phyloP scores from a whole-genome alignment of 2,113 vertebrate species.

The Dromaius novaehollandiae region DNA sequence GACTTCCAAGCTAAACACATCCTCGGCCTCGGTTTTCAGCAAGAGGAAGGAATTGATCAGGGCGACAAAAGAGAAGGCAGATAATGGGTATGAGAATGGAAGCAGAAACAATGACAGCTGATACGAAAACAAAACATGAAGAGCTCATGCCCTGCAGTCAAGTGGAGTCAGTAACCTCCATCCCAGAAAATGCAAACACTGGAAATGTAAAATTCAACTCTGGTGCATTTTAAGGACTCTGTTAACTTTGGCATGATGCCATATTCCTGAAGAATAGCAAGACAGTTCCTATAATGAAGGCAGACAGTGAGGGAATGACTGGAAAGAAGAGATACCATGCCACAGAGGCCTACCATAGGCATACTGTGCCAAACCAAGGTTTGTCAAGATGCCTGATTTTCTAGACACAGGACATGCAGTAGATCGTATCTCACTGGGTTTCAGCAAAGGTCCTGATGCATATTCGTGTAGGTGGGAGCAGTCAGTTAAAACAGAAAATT shows the following conservation, averaged over 20 bases:
- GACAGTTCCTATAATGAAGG: not conserved
- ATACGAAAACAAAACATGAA: not conserved
- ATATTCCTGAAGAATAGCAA: not conserved
- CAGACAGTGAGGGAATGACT: not conserved
- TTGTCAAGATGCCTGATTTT: not conserved
- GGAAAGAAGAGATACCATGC: not conserved
- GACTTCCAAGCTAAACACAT: not conserved
- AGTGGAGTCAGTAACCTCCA: not conserved
- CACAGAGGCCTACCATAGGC: not conserved
- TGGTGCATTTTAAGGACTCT: not conserved
- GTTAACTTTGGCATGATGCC: not conserved
- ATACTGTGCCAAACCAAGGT: not conserved
- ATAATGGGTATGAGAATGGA: not conserved
- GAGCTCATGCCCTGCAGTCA: not conserved
- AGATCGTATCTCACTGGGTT: not conserved
- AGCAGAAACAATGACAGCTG: not conserved
- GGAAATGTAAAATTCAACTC: not conserved
- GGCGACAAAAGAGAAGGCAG: not conserved
- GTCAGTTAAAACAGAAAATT: not conserved
- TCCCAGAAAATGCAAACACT: not conserved
- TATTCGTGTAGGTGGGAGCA: not conserved
- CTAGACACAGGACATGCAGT: not conserved
- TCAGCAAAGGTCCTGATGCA: not conserved
- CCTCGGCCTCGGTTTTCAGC: not conserved
- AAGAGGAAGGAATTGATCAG: not conserved